phyloP scores from a whole-genome alignment of 2,113 vertebrate species.

The Oxygymnocypris stewartii region DNA sequence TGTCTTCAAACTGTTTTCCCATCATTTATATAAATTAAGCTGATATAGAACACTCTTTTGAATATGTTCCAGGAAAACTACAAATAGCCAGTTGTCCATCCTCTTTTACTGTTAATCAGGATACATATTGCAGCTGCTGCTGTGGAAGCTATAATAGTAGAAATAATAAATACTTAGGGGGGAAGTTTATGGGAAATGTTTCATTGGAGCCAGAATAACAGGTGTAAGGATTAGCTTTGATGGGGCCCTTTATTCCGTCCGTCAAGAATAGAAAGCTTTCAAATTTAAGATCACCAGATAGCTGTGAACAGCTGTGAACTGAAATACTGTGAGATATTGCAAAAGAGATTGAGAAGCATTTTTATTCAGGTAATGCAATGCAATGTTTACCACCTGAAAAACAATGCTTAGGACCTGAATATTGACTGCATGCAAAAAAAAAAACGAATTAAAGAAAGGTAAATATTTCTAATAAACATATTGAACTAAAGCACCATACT shows the following conservation, averaged over 20 bases:
- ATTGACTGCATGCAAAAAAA: not conserved
- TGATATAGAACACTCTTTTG: conserved; percentile 50
- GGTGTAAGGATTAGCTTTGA: conserved; percentile 38
- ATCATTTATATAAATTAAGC: conserved; percentile 14
- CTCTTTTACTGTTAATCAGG: conserved; percentile 34
- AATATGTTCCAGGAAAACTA: conserved; percentile 64
- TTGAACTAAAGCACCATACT: no score
- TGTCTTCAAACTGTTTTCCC: not conserved
- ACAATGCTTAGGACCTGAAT: not conserved
- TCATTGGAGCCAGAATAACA: conserved; percentile 33
- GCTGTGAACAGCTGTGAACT: conserved; percentile 21
- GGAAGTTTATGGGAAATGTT: conserved; percentile 46
- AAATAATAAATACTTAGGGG: conserved; percentile 47
- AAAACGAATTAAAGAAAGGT: no score
- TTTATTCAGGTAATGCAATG: not conserved
- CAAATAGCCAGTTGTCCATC: conserved; percentile 60
- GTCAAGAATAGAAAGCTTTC: conserved; percentile 41
- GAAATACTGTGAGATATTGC: not conserved
- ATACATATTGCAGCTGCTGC: conserved; percentile 35
- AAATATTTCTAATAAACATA: no score
- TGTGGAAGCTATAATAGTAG: conserved; percentile 41
- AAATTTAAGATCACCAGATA: conserved; percentile 36
- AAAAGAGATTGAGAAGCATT: not conserved
- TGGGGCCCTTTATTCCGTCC: not conserved
- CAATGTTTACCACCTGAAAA: not conserved